Percentiles rank a stretch among this genome's conserved stretches.
These are phyloP conservation scores for Megaptera novaeangliae DNA, from an alignment of 2,113 vertebrate species.

Conservation along the genomic window DNA sequence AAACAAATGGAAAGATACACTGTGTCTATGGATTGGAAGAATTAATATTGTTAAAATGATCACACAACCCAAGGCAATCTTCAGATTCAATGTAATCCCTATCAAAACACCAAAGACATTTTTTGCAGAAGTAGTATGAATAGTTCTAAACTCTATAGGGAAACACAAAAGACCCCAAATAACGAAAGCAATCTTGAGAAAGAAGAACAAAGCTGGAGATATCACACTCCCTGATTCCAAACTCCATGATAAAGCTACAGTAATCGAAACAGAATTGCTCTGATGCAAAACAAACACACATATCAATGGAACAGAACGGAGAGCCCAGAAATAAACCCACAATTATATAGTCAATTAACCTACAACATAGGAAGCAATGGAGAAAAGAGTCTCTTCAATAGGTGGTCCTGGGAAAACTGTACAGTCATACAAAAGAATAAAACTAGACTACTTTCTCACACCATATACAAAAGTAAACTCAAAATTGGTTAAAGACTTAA, in stretches of 20 bases:
- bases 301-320: not conserved
- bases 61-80: not conserved
- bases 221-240: not conserved
- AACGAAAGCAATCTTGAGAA: not conserved
- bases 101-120: not conserved
- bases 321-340: not conserved
- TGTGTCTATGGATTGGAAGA: not conserved
- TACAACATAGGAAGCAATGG: not conserved
- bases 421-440: not conserved
- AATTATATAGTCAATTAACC: not conserved
- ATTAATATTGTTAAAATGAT: not conserved
- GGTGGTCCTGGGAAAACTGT: not conserved
- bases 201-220: not conserved
- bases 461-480: not conserved
- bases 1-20: not conserved
- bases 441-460: not conserved
- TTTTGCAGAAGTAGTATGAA: not conserved
- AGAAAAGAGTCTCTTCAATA: not conserved
- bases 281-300: not conserved
- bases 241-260: not conserved
- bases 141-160: not conserved
- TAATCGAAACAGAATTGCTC: not conserved
- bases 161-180: not conserved
- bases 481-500: not conserved
- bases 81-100: not conserved